Base-by-base conservation (phyloP, 1,140 invertebrate genomes). In the Parapsyche elsis region DNA sequence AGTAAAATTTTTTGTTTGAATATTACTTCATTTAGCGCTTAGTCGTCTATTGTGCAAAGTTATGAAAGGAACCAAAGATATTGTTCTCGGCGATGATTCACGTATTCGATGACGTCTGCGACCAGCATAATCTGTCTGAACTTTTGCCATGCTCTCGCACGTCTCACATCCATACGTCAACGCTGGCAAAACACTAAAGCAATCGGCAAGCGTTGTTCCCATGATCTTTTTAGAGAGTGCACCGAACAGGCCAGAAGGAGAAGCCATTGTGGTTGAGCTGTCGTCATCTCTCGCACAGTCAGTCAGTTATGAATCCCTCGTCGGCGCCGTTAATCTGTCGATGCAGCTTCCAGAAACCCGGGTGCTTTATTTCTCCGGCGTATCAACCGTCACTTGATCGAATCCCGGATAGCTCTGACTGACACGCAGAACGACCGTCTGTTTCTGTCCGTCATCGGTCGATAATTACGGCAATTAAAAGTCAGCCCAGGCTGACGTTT, bases 291-390 rank as follows among this genome's bases (percentile, higher is more conserved):
- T 67, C 59, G 59, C 70, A 70, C 76, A 71, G 57, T 44, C 46
- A 79, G 74, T 80, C 81, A 80, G 71, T 73, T 75, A 80, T 82
- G 73, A 82, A 76, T 82, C 81, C 38, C 38, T 82, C 73, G 71
- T 73, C 81, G 81, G 46, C 2, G 67, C 38, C 75, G 78, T 82
- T 61, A 78, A 80, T 80, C 75, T 64, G 81, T 82, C 81, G 24
- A 67, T 67, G 16, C 71, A 44, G 57, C 16, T 49, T 57, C 73
- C 23, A n/a, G 70, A 38, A 57, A 2, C 7, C 24, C 70, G 49
- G 23, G 26, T 46, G 71, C 44, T 75, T 53, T 30, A 45, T 64
- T 64, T 77, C 45, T 38, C 30, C 30, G 12, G 4, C 16, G 49
- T 12, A 53, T 73, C 38, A 30, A 30, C 23, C 71, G 23, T 12